Evolutionary conservation across 2,888 invertebrate genomes (phyloP), one percentile per base, ranked within the genome.

Genomic region (Lymantria monacha): DNA sequence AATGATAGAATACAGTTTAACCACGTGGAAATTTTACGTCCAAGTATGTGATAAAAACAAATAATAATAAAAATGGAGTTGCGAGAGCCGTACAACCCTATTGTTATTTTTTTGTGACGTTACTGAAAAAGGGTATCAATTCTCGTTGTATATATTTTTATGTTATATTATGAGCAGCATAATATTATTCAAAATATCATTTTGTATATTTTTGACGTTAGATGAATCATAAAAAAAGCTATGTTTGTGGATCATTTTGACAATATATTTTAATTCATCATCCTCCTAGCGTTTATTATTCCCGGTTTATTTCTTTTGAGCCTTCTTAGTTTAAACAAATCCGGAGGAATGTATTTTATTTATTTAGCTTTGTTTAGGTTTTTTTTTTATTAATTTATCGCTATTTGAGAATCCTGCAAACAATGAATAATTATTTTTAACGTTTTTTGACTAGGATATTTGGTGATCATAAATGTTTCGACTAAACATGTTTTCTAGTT

Each of bases 51-150:
- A 41, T 41, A 40, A 46, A 46, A 46, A 40, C 41, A 40, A 46
- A 46, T 40, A 46, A 38, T 37, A 45, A 45, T 22, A 45, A 46
- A 46, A 41, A 42, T 22, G 13, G 41, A n/a, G 38, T 30, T 40
- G n/a, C 40, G 30, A 40, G 38, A 22, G 30, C 22, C 15, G 46
- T 40, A 12, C 11, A 13, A 30, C 46, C 41, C 41, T 15, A 46
- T 41, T 46, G 46, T 46, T 40, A 41, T 46, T 10, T 31, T n/a
- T 14, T 42, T 42, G 46, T 46, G 46, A 46, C 46, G 41, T 33
- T 12, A 30, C 46, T 14, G 14, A 22, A 45, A 15, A n/a, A 37
- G 46, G 33, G 33, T 33, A 33, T 33, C 33, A 33, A 33, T 33
- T 33, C 33, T 1, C 10, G 9, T 33, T 10, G 9, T 9, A 10